Conservation (phyloP, 2,113 vertebrate species). For the Spermophilus dauricus region DNA sequence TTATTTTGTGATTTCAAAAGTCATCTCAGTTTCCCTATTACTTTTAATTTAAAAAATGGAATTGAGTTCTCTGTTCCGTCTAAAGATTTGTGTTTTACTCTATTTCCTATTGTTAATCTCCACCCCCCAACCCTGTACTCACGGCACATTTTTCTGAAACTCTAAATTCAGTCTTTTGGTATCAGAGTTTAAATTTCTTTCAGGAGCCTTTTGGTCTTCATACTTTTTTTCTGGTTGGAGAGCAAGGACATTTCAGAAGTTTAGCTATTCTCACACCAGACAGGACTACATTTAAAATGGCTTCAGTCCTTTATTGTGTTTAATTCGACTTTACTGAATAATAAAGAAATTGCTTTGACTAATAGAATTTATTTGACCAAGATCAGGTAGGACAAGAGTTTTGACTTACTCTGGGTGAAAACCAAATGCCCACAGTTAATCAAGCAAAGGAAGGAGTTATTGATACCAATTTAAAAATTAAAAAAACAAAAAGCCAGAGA, state of each 20-base stretch:
- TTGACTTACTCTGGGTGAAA: constrained; percentile 44
- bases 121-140: neutral
- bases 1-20: constrained; percentile 26
- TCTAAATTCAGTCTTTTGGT: neutral
- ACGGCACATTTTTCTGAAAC: neutral
- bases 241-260: neutral
- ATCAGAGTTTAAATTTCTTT: constrained; percentile 35
- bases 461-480: neutral
- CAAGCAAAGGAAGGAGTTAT: neutral
- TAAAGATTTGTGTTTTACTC: neutral
- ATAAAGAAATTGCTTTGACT: constrained; percentile 13
- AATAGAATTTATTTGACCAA: constrained; percentile 37
- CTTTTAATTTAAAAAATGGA: neutral
- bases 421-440: constrained; percentile 29
- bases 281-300: neutral
- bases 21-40: neutral
- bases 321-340: neutral
- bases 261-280: neutral
- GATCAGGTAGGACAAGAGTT: neutral
- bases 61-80: neutral
- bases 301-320: neutral
- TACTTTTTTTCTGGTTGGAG: neutral
- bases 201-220: neutral
- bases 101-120: neutral
- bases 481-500: neutral